phyloP scores from a whole-genome alignment of 2,797 vertebrate species.

The Argentina silus region DNA sequence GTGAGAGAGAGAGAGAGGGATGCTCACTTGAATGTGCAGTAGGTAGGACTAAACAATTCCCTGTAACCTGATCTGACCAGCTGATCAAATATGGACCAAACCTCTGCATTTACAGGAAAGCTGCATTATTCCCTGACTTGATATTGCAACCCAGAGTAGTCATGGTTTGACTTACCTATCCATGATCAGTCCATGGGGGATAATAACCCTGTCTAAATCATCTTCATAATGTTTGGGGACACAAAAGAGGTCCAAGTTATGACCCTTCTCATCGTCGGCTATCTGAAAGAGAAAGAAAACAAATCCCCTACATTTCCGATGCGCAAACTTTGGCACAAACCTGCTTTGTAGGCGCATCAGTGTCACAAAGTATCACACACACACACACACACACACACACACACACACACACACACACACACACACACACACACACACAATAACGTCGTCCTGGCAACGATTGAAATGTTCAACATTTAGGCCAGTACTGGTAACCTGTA shows the following conservation, averaged over 20 bases:
- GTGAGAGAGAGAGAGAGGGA: too few relatives aligned
- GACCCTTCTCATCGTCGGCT: constrained; percentile 75
- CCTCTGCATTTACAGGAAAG: too few relatives aligned
- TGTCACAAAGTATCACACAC: not conserved
- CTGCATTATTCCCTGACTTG: not conserved
- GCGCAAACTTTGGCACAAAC: constrained; percentile 9
- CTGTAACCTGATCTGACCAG: too few relatives aligned
- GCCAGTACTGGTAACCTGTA: not conserved
- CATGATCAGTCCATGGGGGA: constrained; percentile 86
- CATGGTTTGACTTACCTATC: constrained; percentile 74
- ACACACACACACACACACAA: not conserved
- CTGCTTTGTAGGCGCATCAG: not conserved
- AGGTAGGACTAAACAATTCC: too few relatives aligned
- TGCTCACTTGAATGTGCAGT: too few relatives aligned
- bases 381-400: not conserved
- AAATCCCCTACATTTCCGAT: constrained; percentile 1
- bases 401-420: too few relatives aligned
- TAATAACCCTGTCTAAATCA: constrained; percentile 83
- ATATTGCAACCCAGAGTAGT: not conserved
- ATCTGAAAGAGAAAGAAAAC: constrained; percentile 66
- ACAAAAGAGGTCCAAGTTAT: constrained; percentile 82
- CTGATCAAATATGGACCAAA: too few relatives aligned
- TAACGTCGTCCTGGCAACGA: not conserved
- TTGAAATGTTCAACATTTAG: not conserved
- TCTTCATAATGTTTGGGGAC: constrained; percentile 84